Evolutionary conservation across 1,140 invertebrate species (phyloP), one percentile per base, ranked within the genome.

Genomic region (Sipha flava): DNA sequence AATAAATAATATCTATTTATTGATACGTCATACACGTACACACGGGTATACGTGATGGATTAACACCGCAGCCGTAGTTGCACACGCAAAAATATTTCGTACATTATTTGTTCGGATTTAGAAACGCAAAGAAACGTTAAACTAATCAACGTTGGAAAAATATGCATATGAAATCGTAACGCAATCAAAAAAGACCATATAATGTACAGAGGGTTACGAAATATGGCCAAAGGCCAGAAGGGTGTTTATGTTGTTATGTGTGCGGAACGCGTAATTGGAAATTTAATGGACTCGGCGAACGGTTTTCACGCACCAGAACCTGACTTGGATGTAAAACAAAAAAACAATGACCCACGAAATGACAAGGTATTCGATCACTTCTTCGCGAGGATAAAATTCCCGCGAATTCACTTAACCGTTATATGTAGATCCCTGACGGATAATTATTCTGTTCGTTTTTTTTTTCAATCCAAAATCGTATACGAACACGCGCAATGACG

Each of bases 251-350:
- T 37, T 73, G 18, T 43, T 40, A 34, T 54, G 66, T 47, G 40
- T 47, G 66, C 47, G 45, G n/a, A 52, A 73, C 70, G 45, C 45
- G 70, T 73, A 73, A 73, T 73, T 73, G 70, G 70, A 73, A 73
- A 73, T 54, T 73, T 73, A 73, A 73, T 73, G 70, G 70, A 73
- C 70, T 73, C 31, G 31, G 70, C 18, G 31, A 73, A 73, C 23
- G 70, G 70, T 73, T 73, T 73, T 54, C 70, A 54, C 70, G 45
- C 66, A 70, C 66, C 66, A 29, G 47, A 70, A 70, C 66, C 66
- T 70, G 66, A 70, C 66, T 70, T 70, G 66, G 66, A 70, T 70
- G 66, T 70, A 43, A 45, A 70, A 70, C 66, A 70, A 70, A 43
- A 70, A 70, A 70, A 70, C 66, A 70, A 70, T 70, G 47, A 70